Conservation (phyloP, 1,140 invertebrate genomes). For the Anagrus nilaparvatae region DNA sequence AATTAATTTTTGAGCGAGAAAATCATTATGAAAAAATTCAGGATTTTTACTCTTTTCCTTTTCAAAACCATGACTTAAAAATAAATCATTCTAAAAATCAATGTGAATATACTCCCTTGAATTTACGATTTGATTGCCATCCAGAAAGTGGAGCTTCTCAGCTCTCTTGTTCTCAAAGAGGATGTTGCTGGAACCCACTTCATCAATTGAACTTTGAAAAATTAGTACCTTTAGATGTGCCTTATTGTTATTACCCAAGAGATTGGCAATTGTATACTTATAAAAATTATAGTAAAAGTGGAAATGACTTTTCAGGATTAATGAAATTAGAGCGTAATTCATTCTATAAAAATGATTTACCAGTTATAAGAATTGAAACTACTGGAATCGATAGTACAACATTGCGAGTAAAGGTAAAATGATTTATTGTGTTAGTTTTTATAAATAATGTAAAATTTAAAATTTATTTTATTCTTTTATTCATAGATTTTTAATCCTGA, state of each 20-base stretch:
- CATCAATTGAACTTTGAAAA: slow-evolving; percentile 12
- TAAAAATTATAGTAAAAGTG: slow-evolving; percentile 47
- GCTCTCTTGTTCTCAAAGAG: slow-evolving; percentile 52
- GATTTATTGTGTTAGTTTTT: slow-evolving; percentile 11
- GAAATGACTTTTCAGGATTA: slow-evolving; percentile 46
- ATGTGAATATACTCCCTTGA: slow-evolving; percentile 37
- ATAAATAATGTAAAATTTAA: slow-evolving; percentile 10
- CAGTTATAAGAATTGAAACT: slow-evolving; percentile 49
- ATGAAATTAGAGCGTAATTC: slow-evolving; percentile 46
- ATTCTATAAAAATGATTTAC: slow-evolving; percentile 56
- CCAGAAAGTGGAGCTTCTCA: slow-evolving; percentile 54
- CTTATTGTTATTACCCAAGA: slow-evolving; percentile 62
- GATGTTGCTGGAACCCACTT: slow-evolving; percentile 57
- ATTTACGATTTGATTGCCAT: slow-evolving; percentile 65
- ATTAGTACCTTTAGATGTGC: slow-evolving; percentile 37
- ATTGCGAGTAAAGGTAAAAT: slow-evolving; percentile 55
- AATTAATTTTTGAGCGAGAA: no score
- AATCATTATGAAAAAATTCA: no score
- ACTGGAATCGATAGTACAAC: slow-evolving; percentile 50
- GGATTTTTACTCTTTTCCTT: no score
- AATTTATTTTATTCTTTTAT: slow-evolving; percentile 12
- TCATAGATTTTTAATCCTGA: slow-evolving; percentile 52
- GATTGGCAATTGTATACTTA: slow-evolving; percentile 56
- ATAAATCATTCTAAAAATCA: no score
- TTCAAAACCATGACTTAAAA: no score